Base-by-base conservation (phyloP, 2,797 vertebrate genomes). In the Pangasius sanitwongsei region DNA sequence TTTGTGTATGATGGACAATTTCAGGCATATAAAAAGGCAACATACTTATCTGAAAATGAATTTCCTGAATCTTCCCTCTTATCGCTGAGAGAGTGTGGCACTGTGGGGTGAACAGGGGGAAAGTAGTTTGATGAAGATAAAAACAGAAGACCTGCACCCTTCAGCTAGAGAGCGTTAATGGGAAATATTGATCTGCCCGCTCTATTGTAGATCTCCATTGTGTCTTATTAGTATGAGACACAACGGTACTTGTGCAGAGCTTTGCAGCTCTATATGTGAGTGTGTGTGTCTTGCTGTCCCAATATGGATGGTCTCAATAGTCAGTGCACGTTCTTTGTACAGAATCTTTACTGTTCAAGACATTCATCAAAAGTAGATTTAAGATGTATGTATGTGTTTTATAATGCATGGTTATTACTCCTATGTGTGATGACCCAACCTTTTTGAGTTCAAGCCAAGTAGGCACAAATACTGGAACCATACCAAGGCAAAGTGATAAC, bases 21-120 rank as follows among this genome's bases (percentile, higher is more conserved):
- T 86, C 67, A 87, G 63, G 67, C 72, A 86, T 44, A 81, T 81
- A 87, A 67, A 78, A 91, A 74, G 61, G 86, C 77, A 87, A 89
- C 89, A 87, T 86, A 88, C 86, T 90, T 86, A 89, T 91, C 82
- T 81, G 50, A 65, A 88, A 88, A 90, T 90, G 80, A 88, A 88
- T 91, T 88, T 91, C 87, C 87, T 90, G 72, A 89, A 89, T 86
- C 86, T 63, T 88, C 72, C 57, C 75, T 90, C 63, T 41, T 81
- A 88, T 88, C 48, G 12, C 83, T 80, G 41, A 81, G 16, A 90
- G 69, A 88, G 57, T 65, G 81, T 44, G 25, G 67, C 23, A 23
- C 69, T 85, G 78, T 84, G 70, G 48, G 55, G 34, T 41, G 80
- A 57, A 18, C 11, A 20, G 69, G 57, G 70, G 86, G 41, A 67